Percentiles rank a stretch among this genome's conserved stretches.
These are phyloP conservation scores for Polydrusus pterygomalis DNA, from an alignment of 2,888 invertebrate species.

Conservation along the genomic window DNA sequence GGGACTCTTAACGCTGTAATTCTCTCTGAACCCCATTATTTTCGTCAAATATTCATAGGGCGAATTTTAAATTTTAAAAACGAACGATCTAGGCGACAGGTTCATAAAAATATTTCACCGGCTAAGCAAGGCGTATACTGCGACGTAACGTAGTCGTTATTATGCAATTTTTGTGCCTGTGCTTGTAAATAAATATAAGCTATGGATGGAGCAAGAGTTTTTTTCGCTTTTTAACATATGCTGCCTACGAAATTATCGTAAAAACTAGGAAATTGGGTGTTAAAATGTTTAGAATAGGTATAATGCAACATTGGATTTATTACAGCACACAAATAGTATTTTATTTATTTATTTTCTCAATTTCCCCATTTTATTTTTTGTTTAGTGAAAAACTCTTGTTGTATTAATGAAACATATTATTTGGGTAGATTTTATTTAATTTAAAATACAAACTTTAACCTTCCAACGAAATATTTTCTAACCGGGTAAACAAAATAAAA, in stretches of 20 bases:
- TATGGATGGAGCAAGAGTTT: conserved; percentile 6
- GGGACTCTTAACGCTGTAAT: background rate
- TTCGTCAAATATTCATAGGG: conserved; percentile 38
- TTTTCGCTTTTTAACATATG: conserved; percentile 26
- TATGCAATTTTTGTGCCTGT: conserved; percentile 30
- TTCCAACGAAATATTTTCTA: conserved; percentile 16
- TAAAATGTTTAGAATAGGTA: too few species aligned
- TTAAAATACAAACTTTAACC: background rate
- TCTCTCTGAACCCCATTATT: conserved; percentile 12
- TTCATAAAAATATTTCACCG: conserved; percentile 43
- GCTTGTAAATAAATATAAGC: conserved; percentile 35
- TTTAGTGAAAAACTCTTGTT: too few species aligned
- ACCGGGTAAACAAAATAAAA: conserved; percentile 20
- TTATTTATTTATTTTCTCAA: too few species aligned
- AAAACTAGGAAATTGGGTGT: conserved; percentile 16
- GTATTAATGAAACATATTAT: too few species aligned
- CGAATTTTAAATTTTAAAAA: conserved; percentile 36
- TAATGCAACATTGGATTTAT: too few species aligned
- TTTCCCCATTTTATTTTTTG: too few species aligned
- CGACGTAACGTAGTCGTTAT: conserved; percentile 18
- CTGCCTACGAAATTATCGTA: background rate
- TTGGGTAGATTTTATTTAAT: background rate
- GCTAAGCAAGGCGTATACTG: conserved; percentile 26
- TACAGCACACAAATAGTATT: too few species aligned
- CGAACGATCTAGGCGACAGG: conserved; percentile 37